phyloP scores from a whole-genome alignment of 2,888 invertebrate genomes.

The Chrysolina haemoptera region DNA sequence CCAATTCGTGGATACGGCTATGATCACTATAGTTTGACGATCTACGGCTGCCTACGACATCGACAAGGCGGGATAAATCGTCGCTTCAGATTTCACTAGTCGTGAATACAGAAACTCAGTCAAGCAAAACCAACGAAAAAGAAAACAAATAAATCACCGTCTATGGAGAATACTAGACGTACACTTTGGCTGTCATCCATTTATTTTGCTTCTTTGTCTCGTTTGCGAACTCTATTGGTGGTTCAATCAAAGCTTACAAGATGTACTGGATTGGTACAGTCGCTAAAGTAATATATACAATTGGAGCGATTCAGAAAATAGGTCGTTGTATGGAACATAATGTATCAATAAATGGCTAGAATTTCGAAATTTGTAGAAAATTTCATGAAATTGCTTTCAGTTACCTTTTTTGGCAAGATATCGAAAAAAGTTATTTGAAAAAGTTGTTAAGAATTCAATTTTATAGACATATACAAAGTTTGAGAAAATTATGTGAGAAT shows the following conservation, averaged over 20 bases:
- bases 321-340: too few species aligned
- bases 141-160: constrained; percentile 49
- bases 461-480: too few species aligned
- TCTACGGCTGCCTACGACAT: constrained; percentile 50
- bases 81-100: constrained; percentile 52
- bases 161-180: constrained; percentile 40
- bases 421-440: too few species aligned
- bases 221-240: background rate
- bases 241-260: background rate
- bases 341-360: too few species aligned
- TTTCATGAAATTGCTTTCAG: too few species aligned
- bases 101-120: constrained; percentile 54
- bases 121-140: constrained; percentile 50
- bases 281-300: too few species aligned
- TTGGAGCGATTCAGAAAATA: too few species aligned
- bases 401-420: too few species aligned
- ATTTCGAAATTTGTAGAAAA: too few species aligned
- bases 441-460: too few species aligned
- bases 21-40: constrained; percentile 29
- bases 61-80: constrained; percentile 55
- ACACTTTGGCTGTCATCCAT: constrained; percentile 24
- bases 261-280: background rate
- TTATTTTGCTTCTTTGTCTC: constrained; percentile 21
- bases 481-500: too few species aligned
- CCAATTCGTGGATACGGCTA: too few species aligned